Evolutionary conservation across 2,797 vertebrate genomes (phyloP), one percentile per base, ranked within the genome.

Genomic region (Danio aesculapii): DNA sequence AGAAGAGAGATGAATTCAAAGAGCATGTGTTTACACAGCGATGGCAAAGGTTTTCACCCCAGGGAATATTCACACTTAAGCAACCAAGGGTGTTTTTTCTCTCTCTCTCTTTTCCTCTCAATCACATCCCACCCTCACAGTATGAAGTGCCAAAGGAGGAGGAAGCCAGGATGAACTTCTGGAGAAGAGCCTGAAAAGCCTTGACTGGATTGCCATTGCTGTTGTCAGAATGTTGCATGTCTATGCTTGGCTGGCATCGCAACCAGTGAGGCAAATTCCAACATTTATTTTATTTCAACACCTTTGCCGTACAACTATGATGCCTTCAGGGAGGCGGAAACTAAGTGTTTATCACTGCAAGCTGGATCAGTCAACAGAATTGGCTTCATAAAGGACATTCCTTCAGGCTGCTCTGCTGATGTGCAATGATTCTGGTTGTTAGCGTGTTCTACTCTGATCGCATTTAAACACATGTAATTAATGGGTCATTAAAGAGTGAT

Each of bases 1-100:
- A 2, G 9, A 70, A 73, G 77, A 61, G 75, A 83, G 81, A 83
- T 87, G 19, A 88, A 85, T 67, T 84, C 59, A 85, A 82, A 87
- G 58, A 66, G 73, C 50, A 77, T 57, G 71, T 58, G 73, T 88
- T 91, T 81, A 84, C 67, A 63, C 71, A 64, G 73, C 73, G 62
- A 17, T 75, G 11, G 69, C 62, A 80, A 83, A 81, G 72, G 79
- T 39, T 69, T 49, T 14, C 16, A 64, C 63, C 79, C 55, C 21
- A 41, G 82, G 83, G 73, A 68, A 63, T 71, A 61, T 58, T 52
- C 49, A 49, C 62, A 67, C 64, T 83, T 9, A 64, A 58, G 72
- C 21, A 64, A 14, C 62, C 82, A 19, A 13, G 17, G 11, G 69
- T 41, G 76, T 75, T 70, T 17, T 13, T 8, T 8, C 43, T 21